Conservation (phyloP, 2,888 invertebrate genomes). For the Ypsolopha scabrella region DNA sequence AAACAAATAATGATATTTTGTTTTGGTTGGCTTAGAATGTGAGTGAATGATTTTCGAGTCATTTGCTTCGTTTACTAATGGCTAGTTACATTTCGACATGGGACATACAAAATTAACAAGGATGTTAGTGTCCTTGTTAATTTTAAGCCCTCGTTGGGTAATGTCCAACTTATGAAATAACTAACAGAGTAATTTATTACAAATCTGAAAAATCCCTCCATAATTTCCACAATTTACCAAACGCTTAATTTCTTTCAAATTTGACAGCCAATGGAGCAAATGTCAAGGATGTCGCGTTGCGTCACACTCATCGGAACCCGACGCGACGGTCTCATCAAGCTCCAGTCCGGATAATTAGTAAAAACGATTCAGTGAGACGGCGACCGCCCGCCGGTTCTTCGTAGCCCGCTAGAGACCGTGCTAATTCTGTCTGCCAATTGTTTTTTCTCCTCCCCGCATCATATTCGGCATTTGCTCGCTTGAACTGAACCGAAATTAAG, state of each 20-base stretch:
- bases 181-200: too few relatives aligned
- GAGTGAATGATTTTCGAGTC: too few relatives aligned
- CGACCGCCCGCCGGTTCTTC: conserved; percentile 68
- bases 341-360: conserved; percentile 61
- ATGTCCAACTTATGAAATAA: too few relatives aligned
- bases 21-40: too few relatives aligned
- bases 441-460: conserved; percentile 65
- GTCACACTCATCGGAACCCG: neutral
- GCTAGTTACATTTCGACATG: too few relatives aligned
- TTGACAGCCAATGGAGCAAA: neutral
- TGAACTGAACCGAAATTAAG: conserved; percentile 68
- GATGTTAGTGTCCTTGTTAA: too few relatives aligned
- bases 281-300: neutral
- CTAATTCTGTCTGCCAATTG: conserved; percentile 65
- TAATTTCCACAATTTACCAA: too few relatives aligned
- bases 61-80: too few relatives aligned
- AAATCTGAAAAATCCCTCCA: too few relatives aligned
- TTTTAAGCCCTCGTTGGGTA: too few relatives aligned
- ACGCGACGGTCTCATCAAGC: conserved; percentile 45
- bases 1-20: too few relatives aligned
- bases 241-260: neutral
- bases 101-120: too few relatives aligned
- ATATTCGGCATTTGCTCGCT: conserved; percentile 68
- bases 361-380: conserved; percentile 56
- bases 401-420: conserved; percentile 60